These are phyloP conservation scores for Callopanchax toddi DNA, from an alignment of 2,113 vertebrate genomes.

Conservation along the genomic window DNA sequence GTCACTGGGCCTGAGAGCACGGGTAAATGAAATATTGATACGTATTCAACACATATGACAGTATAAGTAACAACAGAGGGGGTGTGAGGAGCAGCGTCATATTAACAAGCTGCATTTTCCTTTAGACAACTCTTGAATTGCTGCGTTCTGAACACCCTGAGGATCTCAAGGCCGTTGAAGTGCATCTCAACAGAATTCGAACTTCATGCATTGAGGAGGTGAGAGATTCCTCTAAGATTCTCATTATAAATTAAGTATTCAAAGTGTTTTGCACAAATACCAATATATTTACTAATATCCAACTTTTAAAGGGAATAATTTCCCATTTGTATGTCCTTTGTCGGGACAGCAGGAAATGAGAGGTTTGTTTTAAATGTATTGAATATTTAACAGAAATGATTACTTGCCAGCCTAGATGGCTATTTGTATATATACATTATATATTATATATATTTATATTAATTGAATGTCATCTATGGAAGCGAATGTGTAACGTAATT, in stretches of 20 bases:
- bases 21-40: slow-evolving; percentile 73
- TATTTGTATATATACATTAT: too few species aligned
- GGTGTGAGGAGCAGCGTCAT: rapidly evolving
- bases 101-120: not conserved
- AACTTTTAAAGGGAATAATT: not conserved
- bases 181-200: slow-evolving; percentile 75
- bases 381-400: too few species aligned
- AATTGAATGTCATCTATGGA: too few species aligned
- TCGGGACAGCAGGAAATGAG: not conserved
- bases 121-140: slow-evolving; percentile 78
- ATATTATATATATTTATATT: too few species aligned
- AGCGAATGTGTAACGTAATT: too few species aligned
- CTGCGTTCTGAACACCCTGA: slow-evolving; percentile 77
- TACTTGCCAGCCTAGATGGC: too few species aligned
- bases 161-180: slow-evolving; percentile 78
- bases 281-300: not conserved
- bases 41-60: not conserved
- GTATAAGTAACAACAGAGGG: not conserved
- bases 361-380: too few species aligned
- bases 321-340: not conserved
- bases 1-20: slow-evolving; percentile 83
- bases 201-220: slow-evolving; percentile 76
- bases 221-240: not conserved
- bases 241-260: not conserved
- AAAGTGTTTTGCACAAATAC: not conserved